phyloP scores from a whole-genome alignment of 1,140 invertebrate genomes.

The Heliconius nattereri region DNA sequence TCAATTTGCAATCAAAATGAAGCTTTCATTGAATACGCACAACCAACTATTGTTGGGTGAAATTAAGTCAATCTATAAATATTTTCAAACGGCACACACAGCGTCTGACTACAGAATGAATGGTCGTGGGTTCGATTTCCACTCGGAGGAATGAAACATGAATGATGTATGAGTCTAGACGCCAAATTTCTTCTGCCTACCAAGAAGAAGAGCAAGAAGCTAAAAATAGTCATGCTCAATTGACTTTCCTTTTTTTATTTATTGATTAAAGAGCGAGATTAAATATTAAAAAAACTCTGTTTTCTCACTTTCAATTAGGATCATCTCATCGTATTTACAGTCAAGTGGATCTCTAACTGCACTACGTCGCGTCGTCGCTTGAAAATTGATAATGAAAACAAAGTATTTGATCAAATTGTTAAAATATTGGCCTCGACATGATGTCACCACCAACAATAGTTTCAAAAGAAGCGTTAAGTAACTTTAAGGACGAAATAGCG shows the following conservation, averaged over 20 bases:
- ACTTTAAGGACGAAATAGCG: conserved; percentile 9
- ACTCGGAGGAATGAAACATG: no score
- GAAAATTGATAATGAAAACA: conserved; percentile 12
- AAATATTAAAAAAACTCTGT: no score
- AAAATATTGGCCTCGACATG: conserved; percentile 3
- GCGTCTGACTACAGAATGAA: no score
- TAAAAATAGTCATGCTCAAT: no score
- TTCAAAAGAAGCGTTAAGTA: conserved; percentile 10
- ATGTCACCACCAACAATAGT: neutral
- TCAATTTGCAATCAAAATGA: conserved; percentile 67
- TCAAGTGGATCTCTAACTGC: neutral
- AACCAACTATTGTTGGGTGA: conserved; percentile 19
- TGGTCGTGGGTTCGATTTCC: no score
- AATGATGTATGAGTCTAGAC: no score
- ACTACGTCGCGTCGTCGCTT: neutral
- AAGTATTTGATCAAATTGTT: neutral
- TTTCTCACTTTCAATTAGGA: no score
- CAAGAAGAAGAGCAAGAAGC: no score
- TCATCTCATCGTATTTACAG: no score
- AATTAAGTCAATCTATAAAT: conserved; percentile 36
- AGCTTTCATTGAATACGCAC: conserved; percentile 35
- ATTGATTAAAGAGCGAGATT: neutral
- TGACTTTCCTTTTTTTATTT: neutral
- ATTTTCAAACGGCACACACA: neutral
- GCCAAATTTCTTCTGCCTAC: no score